phyloP scores from a whole-genome alignment of 1,140 invertebrate species.

The Lysiphlebus fabarum region DNA sequence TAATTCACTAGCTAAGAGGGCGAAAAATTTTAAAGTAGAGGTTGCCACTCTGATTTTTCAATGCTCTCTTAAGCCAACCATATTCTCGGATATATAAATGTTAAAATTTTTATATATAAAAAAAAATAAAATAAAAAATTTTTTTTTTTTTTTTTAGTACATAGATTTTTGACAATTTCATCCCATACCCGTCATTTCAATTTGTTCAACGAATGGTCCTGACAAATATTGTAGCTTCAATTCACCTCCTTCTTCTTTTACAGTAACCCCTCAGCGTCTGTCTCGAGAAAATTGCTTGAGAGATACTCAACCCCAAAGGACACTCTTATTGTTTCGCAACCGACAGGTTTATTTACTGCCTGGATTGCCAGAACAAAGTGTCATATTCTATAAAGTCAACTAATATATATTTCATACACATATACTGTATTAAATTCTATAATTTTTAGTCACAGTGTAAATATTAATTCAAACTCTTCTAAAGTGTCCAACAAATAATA shows the following conservation, averaged over 20 bases:
- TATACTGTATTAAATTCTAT: neutral
- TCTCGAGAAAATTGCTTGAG: constrained; percentile 37
- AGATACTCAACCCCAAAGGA: constrained; percentile 34
- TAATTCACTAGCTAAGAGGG: constrained; percentile 14
- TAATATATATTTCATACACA: too few species aligned
- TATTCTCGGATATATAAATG: constrained; percentile 1
- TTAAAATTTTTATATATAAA: neutral
- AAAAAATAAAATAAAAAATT: neutral
- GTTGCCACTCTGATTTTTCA: constrained; percentile 18
- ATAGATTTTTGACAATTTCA: constrained; percentile 30
- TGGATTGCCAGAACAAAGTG: constrained; percentile 26
- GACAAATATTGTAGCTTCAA: constrained; percentile 39
- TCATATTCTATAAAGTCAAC: too few species aligned
- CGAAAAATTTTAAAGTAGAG: constrained; percentile 17
- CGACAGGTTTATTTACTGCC: constrained; percentile 44
- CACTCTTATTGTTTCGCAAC: constrained; percentile 43
- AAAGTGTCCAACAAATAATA: too few species aligned
- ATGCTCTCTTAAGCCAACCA: constrained; percentile 2
- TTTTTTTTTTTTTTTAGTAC: neutral
- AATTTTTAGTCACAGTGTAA: too few species aligned
- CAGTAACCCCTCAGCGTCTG: constrained; percentile 16
- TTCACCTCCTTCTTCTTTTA: constrained; percentile 14
- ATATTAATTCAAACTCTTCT: neutral
- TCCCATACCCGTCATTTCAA: constrained; percentile 41
- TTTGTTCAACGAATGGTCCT: constrained; percentile 37